Base-by-base conservation (phyloP, 2,888 invertebrate species). In the Mesorhabditis sp. region DNA sequence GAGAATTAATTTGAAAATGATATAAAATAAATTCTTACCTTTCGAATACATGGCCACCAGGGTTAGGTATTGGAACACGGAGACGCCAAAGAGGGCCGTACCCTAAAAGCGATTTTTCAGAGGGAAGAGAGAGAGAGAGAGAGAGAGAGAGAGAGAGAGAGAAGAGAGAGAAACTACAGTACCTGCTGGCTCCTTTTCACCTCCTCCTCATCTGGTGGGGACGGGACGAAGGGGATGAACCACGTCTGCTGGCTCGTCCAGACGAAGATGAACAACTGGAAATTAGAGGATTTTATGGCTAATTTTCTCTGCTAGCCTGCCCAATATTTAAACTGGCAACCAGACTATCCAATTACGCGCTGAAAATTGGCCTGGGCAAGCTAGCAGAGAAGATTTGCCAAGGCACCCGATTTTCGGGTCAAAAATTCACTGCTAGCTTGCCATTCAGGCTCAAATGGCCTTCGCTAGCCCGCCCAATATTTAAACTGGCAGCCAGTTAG, bases 31-130 rank as follows among this genome's bases (percentile, higher is more conserved):
- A 13, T 10, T 2, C 1, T 50, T 50, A 50, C 58, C 78, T 86
- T 92, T 93, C 13, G 92, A 92, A 86, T 92, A 92, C 4, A 92
- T 90, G 73, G 91, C 88, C 4, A 92, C 92, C 84, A 92, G 88
- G 71, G 91, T 90, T 67, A 93, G 89, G 86, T 92, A 93, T 87
- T 93, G 93, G 89, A 85, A 85, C 68, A 79, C 76, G 58, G 92
- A 91, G 45, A 92, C 88, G 69, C 90, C 89, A 87, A 93, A 93
- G 58, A 93, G 88, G 3, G 91, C 91, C 0, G 92, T 91, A 83
- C 92, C 92, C 85, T 92, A 67, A 41, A 69, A 62, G 3, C 13
- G n/a, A 15, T 28, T 13, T n/a, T 62, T 10, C 4, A 44, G 62
- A 15, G 13, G 2, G 28, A 28, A 10, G 64, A n/a, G 15, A 13